These are phyloP conservation scores for Protonibea diacanthus DNA, from an alignment of 2,797 vertebrate species.

Conservation along the genomic window DNA sequence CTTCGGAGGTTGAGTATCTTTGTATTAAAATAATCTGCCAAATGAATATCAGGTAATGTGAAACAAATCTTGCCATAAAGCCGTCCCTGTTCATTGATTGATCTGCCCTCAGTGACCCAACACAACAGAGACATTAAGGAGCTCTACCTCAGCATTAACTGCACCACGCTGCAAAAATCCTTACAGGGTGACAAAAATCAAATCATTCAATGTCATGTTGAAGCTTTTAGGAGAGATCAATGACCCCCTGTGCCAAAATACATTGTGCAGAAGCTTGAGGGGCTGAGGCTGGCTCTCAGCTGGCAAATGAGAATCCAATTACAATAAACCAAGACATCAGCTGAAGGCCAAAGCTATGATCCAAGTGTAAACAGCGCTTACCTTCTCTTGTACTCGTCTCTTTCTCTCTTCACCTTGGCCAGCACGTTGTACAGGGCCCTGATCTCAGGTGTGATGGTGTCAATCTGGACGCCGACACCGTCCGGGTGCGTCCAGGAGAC, in stretches of 20 bases:
- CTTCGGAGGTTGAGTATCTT: not conserved
- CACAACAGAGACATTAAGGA: not conserved
- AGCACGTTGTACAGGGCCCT: slow-evolving; percentile 95
- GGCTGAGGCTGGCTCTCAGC: too few relatives aligned
- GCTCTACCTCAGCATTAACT: not conserved
- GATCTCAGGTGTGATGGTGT: slow-evolving; percentile 95
- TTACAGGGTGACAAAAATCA: not conserved
- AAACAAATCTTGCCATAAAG: not conserved
- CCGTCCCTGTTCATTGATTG: not conserved
- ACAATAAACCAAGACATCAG: too few relatives aligned
- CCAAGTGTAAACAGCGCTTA: slow-evolving; percentile 65
- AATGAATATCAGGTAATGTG: not conserved
- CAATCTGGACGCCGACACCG: slow-evolving; percentile 93
- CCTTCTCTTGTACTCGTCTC: slow-evolving; percentile 95
- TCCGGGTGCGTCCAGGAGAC: slow-evolving; percentile 91
- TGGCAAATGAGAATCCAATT: too few relatives aligned
- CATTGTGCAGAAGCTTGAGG: too few relatives aligned
- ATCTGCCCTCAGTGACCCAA: not conserved
- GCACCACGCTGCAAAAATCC: not conserved
- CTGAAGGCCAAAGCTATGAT: too few relatives aligned
- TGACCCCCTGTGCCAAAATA: too few relatives aligned
- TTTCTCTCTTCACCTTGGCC: slow-evolving; percentile 93
- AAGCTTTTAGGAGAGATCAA: too few relatives aligned
- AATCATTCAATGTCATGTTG: too few relatives aligned
- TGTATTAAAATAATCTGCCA: not conserved